A percentile compares a stretch with the other conserved stretches of the same genome.
These are phyloP conservation scores for Dendrolimus houi DNA, from an alignment of 2,888 invertebrate species.

Conservation along the genomic window DNA sequence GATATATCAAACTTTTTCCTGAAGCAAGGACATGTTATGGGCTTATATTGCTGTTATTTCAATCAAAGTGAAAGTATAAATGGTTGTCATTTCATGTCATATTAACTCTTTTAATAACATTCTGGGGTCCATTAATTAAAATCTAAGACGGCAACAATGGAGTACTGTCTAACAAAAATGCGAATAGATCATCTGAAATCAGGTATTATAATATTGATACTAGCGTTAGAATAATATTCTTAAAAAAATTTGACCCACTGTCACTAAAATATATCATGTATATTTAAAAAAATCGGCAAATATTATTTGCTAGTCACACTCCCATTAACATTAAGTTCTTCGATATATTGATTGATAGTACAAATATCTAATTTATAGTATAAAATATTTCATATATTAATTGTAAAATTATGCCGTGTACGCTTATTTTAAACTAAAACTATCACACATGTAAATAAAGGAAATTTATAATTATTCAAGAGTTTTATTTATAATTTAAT, in stretches of 20 bases:
- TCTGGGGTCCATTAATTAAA: too few species aligned
- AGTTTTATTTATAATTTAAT: slow-evolving; percentile 32
- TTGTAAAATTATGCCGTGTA: slow-evolving; percentile 75
- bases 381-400: slow-evolving; percentile 69
- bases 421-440: slow-evolving; percentile 75
- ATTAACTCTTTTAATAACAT: too few species aligned
- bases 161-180: background rate
- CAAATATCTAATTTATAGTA: slow-evolving; percentile 74
- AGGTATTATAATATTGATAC: slow-evolving; percentile 11
- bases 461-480: slow-evolving; percentile 59
- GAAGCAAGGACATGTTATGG: too few species aligned
- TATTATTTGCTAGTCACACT: slow-evolving; percentile 72
- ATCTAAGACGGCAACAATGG: too few species aligned
- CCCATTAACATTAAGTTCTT: slow-evolving; percentile 69
- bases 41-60: too few species aligned
- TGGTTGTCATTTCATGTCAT: too few species aligned
- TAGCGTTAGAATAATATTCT: slow-evolving; percentile 4
- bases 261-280: slow-evolving; percentile 55
- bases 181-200: slow-evolving; percentile 5
- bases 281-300: slow-evolving; percentile 56
- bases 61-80: too few species aligned
- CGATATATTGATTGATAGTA: slow-evolving; percentile 73
- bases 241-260: slow-evolving; percentile 56
- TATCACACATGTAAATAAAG: slow-evolving; percentile 74
- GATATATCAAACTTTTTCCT: too few species aligned